Percentiles rank a stretch among this genome's conserved stretches.
These are phyloP conservation scores for Cololabis saira DNA, from an alignment of 2,113 vertebrate species.

Conservation along the genomic window DNA sequence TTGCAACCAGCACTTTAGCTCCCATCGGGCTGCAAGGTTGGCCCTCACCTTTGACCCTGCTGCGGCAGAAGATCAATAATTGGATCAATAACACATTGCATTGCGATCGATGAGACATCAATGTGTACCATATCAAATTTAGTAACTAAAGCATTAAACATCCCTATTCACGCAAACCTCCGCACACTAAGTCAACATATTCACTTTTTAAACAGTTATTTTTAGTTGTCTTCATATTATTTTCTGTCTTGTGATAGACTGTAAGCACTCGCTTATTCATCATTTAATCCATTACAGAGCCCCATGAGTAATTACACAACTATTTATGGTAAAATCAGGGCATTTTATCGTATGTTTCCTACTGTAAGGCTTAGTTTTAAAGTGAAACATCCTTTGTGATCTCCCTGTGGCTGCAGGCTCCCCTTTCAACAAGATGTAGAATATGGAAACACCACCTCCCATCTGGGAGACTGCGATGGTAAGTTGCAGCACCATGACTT, in stretches of 20 bases:
- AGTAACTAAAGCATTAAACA: constrained; percentile 11
- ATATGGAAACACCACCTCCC: constrained; percentile 89
- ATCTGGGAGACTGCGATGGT: constrained; percentile 96
- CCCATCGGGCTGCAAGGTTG: constrained; percentile 11
- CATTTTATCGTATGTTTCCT: neutral
- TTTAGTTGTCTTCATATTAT: neutral
- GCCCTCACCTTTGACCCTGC: constrained; percentile 52
- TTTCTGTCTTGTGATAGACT: neutral
- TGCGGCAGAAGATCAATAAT: constrained; percentile 42
- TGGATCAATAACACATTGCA: constrained; percentile 41
- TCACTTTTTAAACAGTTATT: neutral
- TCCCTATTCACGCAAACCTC: no score
- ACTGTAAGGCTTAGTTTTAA: neutral
- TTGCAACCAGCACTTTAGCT: neutral
- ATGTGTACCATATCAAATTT: constrained; percentile 19
- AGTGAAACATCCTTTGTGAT: constrained; percentile 14
- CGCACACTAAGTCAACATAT: neutral
- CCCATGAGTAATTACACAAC: neutral
- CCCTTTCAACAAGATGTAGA: constrained; percentile 92
- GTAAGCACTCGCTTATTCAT: neutral
- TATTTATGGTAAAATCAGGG: neutral
- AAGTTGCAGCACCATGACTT: constrained; percentile 68
- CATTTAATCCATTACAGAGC: neutral
- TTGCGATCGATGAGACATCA: constrained; percentile 42
- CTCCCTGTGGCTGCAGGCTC: constrained; percentile 76